phyloP scores from a whole-genome alignment of 2,888 invertebrate species.

The Drosophila longiperda region DNA sequence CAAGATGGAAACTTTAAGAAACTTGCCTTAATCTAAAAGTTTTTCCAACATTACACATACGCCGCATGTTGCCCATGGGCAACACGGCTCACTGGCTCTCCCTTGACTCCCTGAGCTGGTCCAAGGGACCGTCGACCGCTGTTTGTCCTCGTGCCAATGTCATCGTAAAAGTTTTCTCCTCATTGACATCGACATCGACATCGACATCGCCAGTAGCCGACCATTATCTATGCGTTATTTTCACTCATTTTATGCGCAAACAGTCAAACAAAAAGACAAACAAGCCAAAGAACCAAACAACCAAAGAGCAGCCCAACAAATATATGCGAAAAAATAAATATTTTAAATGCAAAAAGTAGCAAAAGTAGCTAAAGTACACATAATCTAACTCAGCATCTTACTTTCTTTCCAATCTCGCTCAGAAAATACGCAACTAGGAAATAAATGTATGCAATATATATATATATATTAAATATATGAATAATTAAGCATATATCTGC shows the following conservation, averaged over 20 bases:
- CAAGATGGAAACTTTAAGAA: not conserved
- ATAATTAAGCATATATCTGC: no score
- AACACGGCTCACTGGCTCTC: not conserved
- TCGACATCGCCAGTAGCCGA: slow-evolving; percentile 12
- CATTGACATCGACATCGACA: slow-evolving; percentile 25
- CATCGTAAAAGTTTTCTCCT: slow-evolving; percentile 31
- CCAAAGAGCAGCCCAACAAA: slow-evolving; percentile 15
- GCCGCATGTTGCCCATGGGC: not conserved
- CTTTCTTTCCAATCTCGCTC: not conserved
- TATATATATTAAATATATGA: no score
- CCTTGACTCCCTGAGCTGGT: not conserved
- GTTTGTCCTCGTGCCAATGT: slow-evolving; percentile 39
- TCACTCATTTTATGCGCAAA: slow-evolving; percentile 53
- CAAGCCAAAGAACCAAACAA: slow-evolving; percentile 8
- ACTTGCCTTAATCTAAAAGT: not conserved
- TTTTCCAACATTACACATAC: slow-evolving; percentile 4
- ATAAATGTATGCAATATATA: no score
- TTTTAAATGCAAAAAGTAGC: slow-evolving; percentile 1
- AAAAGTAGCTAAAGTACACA: slow-evolving; percentile 15
- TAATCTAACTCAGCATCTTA: not conserved
- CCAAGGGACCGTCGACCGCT: not conserved
- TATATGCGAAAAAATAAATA: slow-evolving; percentile 1
- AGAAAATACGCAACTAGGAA: no score
- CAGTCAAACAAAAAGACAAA: slow-evolving; percentile 46
- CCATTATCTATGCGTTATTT: slow-evolving; percentile 56